Evolutionary conservation across 2,888 invertebrate species (phyloP).

Genomic region (Catocala fraxini): DNA sequence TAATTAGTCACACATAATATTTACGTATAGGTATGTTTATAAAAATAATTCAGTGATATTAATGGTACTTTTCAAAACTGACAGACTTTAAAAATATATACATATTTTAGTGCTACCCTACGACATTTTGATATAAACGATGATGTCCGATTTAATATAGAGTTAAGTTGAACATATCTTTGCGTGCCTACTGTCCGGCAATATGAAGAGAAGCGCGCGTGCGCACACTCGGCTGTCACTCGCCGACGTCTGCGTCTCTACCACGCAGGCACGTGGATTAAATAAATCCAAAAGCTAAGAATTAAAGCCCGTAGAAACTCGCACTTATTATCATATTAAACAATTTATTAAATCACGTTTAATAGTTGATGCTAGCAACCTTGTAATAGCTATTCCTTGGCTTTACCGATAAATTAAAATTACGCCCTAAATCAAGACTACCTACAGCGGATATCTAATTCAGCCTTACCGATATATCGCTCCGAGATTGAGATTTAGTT

Average conservation of each 20-base stretch:
- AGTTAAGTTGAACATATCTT: constrained; percentile 55
- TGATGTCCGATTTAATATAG: constrained; percentile 51
- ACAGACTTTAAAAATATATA: constrained; percentile 5
- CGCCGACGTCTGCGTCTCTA: constrained; percentile 57
- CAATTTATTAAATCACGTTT: constrained; percentile 29
- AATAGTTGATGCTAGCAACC: constrained; percentile 13
- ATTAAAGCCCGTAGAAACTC: constrained; percentile 71
- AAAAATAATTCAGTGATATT: constrained; percentile 1
- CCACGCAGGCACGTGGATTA: constrained; percentile 67
- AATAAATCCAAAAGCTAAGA: constrained; percentile 77
- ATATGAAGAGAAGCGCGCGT: constrained; percentile 69
- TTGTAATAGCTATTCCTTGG: constrained; percentile 26
- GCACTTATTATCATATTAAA: constrained; percentile 54
- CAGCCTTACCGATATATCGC: constrained; percentile 24
- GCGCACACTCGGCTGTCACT: constrained; percentile 64
- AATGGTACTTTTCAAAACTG: constrained; percentile 1
- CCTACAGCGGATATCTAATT: constrained; percentile 36
- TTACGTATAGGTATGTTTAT: not conserved
- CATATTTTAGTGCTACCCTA: constrained; percentile 11
- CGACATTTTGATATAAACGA: constrained; percentile 41
- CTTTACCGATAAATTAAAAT: constrained; percentile 29
- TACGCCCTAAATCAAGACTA: constrained; percentile 23
- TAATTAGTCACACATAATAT: constrained; percentile 4
- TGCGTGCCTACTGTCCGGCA: constrained; percentile 58
- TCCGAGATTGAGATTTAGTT: constrained; percentile 34